Evolutionary conservation across 2,797 vertebrate genomes (phyloP), one percentile per base, ranked within the genome.

Genomic region (Remorina albescens): DNA sequence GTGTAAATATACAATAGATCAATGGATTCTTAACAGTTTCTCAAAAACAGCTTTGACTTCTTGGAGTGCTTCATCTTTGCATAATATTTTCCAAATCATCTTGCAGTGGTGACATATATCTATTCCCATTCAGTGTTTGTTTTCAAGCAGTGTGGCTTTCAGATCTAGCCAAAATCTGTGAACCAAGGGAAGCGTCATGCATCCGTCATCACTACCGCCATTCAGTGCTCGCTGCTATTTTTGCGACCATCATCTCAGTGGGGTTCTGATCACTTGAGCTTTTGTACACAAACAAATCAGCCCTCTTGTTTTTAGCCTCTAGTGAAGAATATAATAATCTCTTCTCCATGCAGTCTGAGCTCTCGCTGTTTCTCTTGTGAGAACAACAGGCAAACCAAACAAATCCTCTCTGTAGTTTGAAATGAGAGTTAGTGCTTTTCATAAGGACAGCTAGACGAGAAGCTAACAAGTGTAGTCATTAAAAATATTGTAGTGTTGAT

Each of bases 201-300:
- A 74, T 70, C 44, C 19, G 25, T 84, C 65, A 80, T 77, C 58
- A 58, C 63, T 42, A 62, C 59, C 62, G 64, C 78, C 49, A 65
- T 56, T 74, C 56, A 58, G 49, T 54, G 32, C 60, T 53, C 54
- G 56, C 59, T 61, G 67, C 65, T 78, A 72, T 86, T 80, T 88
- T 59, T 69, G 60, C 80, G 56, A 65, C 67, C 74, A 65, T 67
- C 41, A 71, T 86, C 80, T 77, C 84, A 55, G 77, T 10, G 9
- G 83, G 84, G 68, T 67, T 74, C 73, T 85, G 74, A 84, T 89
- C 80, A 76, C 64, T 80, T 83, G 25, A 59, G 69, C 54, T 71
- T 76, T 81, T 82, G 82, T 80, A 63, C 74, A 69, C 78, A 71
- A 74, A 87, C 78, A 88, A 82, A 78, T 74, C 71, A 68, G 23